Evolutionary conservation across 1,140 invertebrate genomes (phyloP).

Genomic region (Maniola jurtina): DNA sequence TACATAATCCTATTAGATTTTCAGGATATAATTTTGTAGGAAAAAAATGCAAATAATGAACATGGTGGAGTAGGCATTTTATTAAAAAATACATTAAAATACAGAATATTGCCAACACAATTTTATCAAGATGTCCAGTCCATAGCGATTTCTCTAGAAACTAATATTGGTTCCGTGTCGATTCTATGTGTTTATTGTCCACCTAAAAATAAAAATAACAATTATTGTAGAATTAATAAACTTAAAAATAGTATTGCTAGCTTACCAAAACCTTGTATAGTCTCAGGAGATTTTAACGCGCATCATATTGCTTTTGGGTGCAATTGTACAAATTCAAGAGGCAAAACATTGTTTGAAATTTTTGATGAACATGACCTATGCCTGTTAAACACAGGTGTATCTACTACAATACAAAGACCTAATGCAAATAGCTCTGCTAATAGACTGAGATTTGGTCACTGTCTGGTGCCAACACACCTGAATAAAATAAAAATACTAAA

Average conservation of each 20-base stretch:
- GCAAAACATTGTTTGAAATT: conserved; percentile 19
- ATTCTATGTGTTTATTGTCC: conserved; percentile 27
- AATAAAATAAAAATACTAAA: too few relatives aligned
- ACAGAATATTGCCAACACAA: conserved; percentile 11
- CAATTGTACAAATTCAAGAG: conserved; percentile 14
- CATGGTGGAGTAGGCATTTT: conserved; percentile 23
- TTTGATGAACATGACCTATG: conserved; percentile 26
- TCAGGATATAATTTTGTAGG: conserved; percentile 22
- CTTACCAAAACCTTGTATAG: conserved; percentile 26
- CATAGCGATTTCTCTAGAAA: conserved; percentile 19
- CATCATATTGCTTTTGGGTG: conserved; percentile 21
- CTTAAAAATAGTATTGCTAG: conserved; percentile 18
- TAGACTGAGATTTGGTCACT: too few relatives aligned
- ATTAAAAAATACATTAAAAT: conserved; percentile 24
- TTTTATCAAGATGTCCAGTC: conserved; percentile 25
- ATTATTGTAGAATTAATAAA: conserved; percentile 12
- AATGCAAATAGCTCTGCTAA: too few relatives aligned
- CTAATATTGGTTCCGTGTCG: neutral
- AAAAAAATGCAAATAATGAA: conserved; percentile 25
- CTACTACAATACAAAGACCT: conserved; percentile 22
- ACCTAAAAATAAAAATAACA: conserved; percentile 18
- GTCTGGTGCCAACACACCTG: too few relatives aligned
- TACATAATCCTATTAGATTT: too few relatives aligned
- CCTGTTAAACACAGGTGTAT: conserved; percentile 20
- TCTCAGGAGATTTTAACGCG: conserved; percentile 31